Conservation (phyloP, 2,113 vertebrate species). For the Corydoras maculifer region DNA sequence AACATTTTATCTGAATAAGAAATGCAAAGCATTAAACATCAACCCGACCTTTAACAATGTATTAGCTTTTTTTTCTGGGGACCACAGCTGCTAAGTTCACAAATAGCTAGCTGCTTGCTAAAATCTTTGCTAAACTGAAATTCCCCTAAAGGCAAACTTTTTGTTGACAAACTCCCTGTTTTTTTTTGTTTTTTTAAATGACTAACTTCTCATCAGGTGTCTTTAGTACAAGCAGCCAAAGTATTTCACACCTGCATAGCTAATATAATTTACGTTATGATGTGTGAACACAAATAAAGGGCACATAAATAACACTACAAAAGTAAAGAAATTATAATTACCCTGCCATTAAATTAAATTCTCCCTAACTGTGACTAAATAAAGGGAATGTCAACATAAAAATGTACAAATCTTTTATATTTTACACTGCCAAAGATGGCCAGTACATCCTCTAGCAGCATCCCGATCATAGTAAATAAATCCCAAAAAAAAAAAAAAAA, state of each 20-base stretch:
- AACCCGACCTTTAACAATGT: conserved; percentile 8
- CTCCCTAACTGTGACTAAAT: conserved; percentile 24
- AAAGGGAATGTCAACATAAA: conserved; percentile 44
- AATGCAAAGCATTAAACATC: conserved; percentile 1
- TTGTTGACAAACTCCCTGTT: not conserved
- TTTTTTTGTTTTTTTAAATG: not conserved
- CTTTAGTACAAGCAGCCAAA: conserved; percentile 31
- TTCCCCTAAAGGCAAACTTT: no score
- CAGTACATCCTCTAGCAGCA: conserved; percentile 17
- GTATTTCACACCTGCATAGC: conserved; percentile 33
- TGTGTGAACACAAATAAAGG: conserved; percentile 11
- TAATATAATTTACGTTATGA: conserved; percentile 11
- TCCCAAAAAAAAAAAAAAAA: conserved; percentile 1
- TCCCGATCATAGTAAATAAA: conserved; percentile 1
- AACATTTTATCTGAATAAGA: not conserved
- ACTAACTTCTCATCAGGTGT: conserved; percentile 17
- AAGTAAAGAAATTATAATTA: conserved; percentile 25
- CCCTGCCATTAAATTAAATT: conserved; percentile 31
- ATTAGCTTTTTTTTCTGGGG: not conserved
- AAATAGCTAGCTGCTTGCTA: not conserved
- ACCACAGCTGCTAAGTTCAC: conserved; percentile 3
- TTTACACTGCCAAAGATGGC: conserved; percentile 22
- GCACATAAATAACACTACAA: conserved; percentile 25
- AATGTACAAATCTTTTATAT: conserved; percentile 24
- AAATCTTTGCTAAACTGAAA: no score